Evolutionary conservation across 2,888 invertebrate species (phyloP).

Genomic region (Leptinotarsa tumamoca): DNA sequence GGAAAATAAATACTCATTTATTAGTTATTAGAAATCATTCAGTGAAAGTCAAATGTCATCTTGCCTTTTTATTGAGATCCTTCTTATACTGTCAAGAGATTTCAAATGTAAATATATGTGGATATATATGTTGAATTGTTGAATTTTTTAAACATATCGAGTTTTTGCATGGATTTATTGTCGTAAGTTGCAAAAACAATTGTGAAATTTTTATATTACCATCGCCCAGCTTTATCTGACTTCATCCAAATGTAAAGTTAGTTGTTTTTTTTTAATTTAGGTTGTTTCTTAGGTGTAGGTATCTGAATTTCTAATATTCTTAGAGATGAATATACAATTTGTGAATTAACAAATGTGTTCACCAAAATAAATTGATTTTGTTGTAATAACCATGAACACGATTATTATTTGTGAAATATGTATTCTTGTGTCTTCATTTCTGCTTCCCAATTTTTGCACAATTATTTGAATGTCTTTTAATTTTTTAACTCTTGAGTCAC

Average conservation of each 20-base stretch:
- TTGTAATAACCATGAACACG: not conserved
- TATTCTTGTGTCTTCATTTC: not conserved
- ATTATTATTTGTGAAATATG: not conserved
- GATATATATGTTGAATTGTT: constrained; percentile 46
- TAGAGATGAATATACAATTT: not conserved
- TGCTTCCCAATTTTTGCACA: not conserved
- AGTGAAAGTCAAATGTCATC: not conserved
- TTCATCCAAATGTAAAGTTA: not conserved
- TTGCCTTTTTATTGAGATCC: not conserved
- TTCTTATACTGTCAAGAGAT: constrained; percentile 22
- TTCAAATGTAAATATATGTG: constrained; percentile 40
- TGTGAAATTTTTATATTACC: too few species aligned
- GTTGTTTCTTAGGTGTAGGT: not conserved
- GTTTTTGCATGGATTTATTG: constrained; percentile 35
- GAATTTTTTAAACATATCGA: constrained; percentile 51
- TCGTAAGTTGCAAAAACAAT: constrained; percentile 33
- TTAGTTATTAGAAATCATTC: not conserved
- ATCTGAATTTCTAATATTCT: not conserved
- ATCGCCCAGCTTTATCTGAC: too few species aligned
- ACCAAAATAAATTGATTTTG: not conserved
- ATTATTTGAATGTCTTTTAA: not conserved
- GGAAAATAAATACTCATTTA: too few species aligned
- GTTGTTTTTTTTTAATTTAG: not conserved
- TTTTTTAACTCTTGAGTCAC: not conserved
- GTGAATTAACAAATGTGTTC: not conserved